Percentiles rank a stretch among this genome's conserved stretches.
These are phyloP conservation scores for Dicranocentrus wangi DNA, from an alignment of 2,888 invertebrate genomes.

Conservation along the genomic window DNA sequence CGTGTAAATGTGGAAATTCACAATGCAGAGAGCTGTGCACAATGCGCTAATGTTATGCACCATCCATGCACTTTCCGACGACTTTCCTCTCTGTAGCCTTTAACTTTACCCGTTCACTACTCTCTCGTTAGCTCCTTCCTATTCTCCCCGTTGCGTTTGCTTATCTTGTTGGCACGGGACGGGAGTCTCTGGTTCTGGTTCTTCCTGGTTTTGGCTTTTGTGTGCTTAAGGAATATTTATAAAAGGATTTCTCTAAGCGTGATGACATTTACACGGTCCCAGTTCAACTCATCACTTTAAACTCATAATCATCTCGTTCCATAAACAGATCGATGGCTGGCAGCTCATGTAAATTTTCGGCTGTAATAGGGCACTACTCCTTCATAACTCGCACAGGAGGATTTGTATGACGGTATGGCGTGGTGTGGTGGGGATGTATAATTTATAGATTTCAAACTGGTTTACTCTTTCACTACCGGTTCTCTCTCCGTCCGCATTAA, in stretches of 20 bases:
- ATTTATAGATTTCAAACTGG: slow-evolving; percentile 12
- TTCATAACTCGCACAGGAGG: too few relatives aligned
- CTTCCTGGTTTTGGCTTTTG: slow-evolving; percentile 2
- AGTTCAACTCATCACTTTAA: slow-evolving; percentile 34
- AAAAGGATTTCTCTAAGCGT: slow-evolving; percentile 12
- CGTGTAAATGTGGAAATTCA: not conserved
- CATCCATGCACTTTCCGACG: not conserved
- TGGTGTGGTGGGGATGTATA: not conserved
- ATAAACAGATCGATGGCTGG: slow-evolving; percentile 11
- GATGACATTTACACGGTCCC: slow-evolving; percentile 35
- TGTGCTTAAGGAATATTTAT: not conserved
- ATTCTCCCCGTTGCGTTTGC: not conserved
- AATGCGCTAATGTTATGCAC: not conserved
- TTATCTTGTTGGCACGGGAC: too few relatives aligned
- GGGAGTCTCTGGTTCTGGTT: not conserved
- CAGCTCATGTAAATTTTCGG: too few relatives aligned
- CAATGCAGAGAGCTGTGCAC: not conserved
- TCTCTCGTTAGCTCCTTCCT: not conserved
- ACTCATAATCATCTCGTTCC: slow-evolving; percentile 18
- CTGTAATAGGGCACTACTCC: not conserved
- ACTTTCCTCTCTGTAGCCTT: too few relatives aligned
- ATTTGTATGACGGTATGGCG: too few relatives aligned
- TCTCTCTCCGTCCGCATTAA: not conserved
- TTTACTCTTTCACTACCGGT: slow-evolving; percentile 2
- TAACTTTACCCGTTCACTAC: too few relatives aligned